Conservation (phyloP, 2,888 invertebrate genomes). For the Diarsia rubi region DNA sequence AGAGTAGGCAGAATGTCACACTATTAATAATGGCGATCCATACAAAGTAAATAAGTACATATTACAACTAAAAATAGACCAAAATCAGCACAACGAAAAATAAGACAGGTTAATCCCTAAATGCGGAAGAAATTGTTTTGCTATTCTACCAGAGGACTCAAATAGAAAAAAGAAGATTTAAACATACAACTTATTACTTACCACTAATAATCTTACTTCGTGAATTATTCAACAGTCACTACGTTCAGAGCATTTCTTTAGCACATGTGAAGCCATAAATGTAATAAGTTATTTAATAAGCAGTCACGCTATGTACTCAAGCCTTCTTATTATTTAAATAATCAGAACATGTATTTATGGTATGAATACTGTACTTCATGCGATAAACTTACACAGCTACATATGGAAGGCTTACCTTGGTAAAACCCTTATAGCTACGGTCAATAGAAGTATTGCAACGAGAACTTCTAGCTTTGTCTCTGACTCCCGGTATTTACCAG, state of each 20-base stretch:
- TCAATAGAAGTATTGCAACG: neutral
- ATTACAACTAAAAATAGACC: neutral
- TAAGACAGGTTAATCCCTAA: neutral
- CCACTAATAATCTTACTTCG: slow-evolving; percentile 3
- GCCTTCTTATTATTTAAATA: slow-evolving; percentile 27
- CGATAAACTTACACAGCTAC: neutral
- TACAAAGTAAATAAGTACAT: neutral
- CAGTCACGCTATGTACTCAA: slow-evolving; percentile 32
- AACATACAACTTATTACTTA: slow-evolving; percentile 6
- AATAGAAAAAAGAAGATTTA: neutral
- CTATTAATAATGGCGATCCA: neutral
- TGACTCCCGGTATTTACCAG: neutral
- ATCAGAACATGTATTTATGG: slow-evolving; percentile 4
- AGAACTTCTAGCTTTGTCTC: neutral
- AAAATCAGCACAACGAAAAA: neutral
- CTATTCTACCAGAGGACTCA: neutral
- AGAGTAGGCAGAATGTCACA: neutral
- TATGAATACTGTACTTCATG: neutral
- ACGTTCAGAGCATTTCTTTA: slow-evolving; percentile 30
- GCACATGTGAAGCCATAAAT: slow-evolving; percentile 29
- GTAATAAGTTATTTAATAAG: slow-evolving; percentile 34
- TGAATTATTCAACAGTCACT: slow-evolving; percentile 27
- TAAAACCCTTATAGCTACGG: neutral
- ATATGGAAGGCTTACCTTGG: neutral
- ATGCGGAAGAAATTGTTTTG: neutral